Percentiles rank a stretch among this genome's conserved stretches.
These are phyloP conservation scores for Silurus glanis DNA, from an alignment of 2,113 vertebrate genomes.

Conservation along the genomic window DNA sequence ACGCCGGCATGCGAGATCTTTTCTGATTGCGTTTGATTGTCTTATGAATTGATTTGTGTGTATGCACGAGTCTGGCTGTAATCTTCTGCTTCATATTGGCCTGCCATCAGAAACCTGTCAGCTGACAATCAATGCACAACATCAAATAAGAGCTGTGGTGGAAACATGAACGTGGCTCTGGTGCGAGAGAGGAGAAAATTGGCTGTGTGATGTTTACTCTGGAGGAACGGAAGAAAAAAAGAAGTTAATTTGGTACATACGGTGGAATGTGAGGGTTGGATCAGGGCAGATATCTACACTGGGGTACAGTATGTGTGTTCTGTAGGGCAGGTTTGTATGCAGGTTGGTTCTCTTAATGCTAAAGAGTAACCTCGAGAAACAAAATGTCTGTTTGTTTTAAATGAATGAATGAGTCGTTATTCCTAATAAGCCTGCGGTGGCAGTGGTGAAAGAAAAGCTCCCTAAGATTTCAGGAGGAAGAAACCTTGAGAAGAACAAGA, in stretches of 20 bases:
- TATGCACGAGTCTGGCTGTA: constrained; percentile 36
- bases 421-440: no score
- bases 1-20: constrained; percentile 51
- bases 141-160: constrained; percentile 52
- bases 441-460: no score
- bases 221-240: not conserved
- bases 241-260: constrained; percentile 17
- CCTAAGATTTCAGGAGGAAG: no score
- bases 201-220: constrained; percentile 27
- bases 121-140: constrained; percentile 63
- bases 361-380: not conserved
- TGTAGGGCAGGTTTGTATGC: not conserved
- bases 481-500: no score
- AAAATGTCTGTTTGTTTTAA: no score
- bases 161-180: constrained; percentile 41
- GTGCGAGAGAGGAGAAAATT: constrained; percentile 13
- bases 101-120: constrained; percentile 66
- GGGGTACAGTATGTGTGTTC: no score
- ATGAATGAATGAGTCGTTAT: no score
- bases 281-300: not conserved
- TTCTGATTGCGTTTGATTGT: constrained; percentile 51
- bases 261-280: not conserved
- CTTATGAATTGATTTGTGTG: constrained; percentile 48
- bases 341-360: not conserved
- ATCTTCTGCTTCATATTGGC: constrained; percentile 55